These are phyloP conservation scores for Ptychadena robeensis DNA, from an alignment of 2,797 vertebrate genomes.

Conservation along the genomic window DNA sequence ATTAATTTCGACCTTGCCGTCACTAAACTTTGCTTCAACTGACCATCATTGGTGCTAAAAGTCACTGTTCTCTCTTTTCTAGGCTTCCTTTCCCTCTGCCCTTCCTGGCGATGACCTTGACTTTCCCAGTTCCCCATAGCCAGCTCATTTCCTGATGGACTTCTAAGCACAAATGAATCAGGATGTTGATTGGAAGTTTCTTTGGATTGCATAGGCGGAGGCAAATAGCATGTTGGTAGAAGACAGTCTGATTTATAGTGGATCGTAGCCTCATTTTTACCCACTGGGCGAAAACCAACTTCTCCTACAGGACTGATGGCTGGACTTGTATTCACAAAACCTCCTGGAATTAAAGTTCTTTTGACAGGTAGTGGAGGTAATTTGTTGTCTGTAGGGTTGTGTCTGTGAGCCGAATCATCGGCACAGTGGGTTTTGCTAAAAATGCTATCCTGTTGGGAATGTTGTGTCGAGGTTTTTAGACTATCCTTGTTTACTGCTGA, in stretches of 20 bases:
- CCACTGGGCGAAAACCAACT: constrained; percentile 14
- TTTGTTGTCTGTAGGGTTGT: constrained; percentile 14
- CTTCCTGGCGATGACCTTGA: constrained; percentile 14
- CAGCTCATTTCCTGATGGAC: constrained; percentile 27
- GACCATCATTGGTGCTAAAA: constrained; percentile 39
- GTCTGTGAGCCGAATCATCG: background rate
- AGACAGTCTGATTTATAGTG: constrained; percentile 20
- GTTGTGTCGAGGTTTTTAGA: constrained; percentile 3
- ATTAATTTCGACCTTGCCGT: constrained; percentile 6
- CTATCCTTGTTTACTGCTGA: background rate
- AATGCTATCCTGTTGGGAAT: background rate
- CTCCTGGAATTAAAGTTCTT: constrained; percentile 38
- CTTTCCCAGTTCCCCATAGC: constrained; percentile 4
- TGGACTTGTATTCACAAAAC: background rate
- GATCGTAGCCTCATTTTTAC: constrained; percentile 2
- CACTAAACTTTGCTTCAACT: background rate
- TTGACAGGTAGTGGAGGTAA: constrained; percentile 28
- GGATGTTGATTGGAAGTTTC: background rate
- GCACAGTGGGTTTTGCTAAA: background rate
- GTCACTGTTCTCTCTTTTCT: constrained; percentile 44
- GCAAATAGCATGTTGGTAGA: constrained; percentile 10
- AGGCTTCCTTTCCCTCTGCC: constrained; percentile 13
- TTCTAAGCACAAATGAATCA: constrained; percentile 22
- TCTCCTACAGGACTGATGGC: constrained; percentile 3
- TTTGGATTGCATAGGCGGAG: background rate